Evolutionary conservation across 1,140 invertebrate genomes (phyloP), one percentile per base, ranked within the genome.

Genomic region (Temnothorax nylanderi): DNA sequence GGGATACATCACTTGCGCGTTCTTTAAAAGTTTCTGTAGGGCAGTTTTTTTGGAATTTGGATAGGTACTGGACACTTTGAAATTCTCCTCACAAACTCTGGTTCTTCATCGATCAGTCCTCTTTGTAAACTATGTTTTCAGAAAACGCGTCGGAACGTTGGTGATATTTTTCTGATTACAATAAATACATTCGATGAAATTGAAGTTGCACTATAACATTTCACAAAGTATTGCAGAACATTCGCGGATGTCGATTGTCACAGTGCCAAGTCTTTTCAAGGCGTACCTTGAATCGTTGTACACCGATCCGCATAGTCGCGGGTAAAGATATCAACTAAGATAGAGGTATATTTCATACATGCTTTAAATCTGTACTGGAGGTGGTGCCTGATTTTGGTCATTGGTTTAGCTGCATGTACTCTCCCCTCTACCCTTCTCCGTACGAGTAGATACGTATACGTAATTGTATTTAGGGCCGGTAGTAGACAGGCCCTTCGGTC

Each of bases 391-490:
- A 60, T 78, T 76, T 90, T 84, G 81, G 62, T 67, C 56, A 58
- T 41, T 75, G 71, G 49, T 86, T n/a, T 64, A 16, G 62, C 54
- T 26, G 54, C 34, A 16, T 62, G 16, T 5, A 11, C 16, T 16
- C 64, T 85, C 84, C 87, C 76, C 60, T 85, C 72, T 34, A 51
- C 0, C 0, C 26, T 74, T 67, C 75, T 84, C 44, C 26, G 47
- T 11, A 56, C 47, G 54, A 60, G 54, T 75, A 10, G 65, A 75
- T 81, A 60, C 41, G 5, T 87, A 90, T 47, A 75, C 32, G 71
- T 92, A 93, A 93, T 93, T 92, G 92, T 91, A 91, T 92, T 92
- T 91, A 93, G 90, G 91, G 87, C 54, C 60, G 71, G 85, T 62
- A 18, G 74, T 75, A 75, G 72, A 75, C 21, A 58, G 21, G 51